Base-by-base conservation (phyloP, 1,140 invertebrate species). In the Rhagoletis pomonella region DNA sequence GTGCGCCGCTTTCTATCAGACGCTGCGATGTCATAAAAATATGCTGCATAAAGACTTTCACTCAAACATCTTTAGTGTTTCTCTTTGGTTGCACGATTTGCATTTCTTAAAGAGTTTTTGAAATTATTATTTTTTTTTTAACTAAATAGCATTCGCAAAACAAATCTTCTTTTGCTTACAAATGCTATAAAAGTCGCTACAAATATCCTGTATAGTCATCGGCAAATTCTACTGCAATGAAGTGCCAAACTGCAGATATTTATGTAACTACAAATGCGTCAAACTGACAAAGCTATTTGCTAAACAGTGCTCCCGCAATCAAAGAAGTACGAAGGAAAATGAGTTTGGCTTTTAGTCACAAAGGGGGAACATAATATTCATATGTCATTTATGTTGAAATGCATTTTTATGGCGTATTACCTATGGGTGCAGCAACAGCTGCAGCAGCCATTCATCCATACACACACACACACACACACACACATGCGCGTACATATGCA, bases 321-420 rank as follows among this genome's bases (percentile, higher is more conserved):
- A 42, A 14, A 3, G 64, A 1, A 9, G 1, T 3, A 19, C 0
- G 42, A 55, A 55, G 50, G 4, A 9, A 58, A 19, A 42, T n/a
- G 12, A 3, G 44, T 55, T 81, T 12, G 73, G 47, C 73, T 81
- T 81, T 81, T 81, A 81, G 50, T 47, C 73, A 81, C 73, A 81
- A 55, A 81, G 73, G 19, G 47, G 73, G 73, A 81, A 81, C 73
- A 81, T 81, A 81, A 81, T 81, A 55, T 81, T 81, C 73, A 81
- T 81, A 44, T 81, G 73, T 55, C 44, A 81, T 81, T 81, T 81
- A 81, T 55, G 73, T 81, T 81, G 50, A 81, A 81, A 81, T 81
- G 73, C 73, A 81, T 81, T 81, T 81, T 81, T 81, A 81, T 81
- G 47, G 73, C 73, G 55, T 81, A 81, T 81, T 81, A 81, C 73